Percentiles rank a stretch among this genome's conserved stretches.
phyloP scores from a whole-genome alignment of 2,888 invertebrate genomes.

The Pyrrhia umbra region DNA sequence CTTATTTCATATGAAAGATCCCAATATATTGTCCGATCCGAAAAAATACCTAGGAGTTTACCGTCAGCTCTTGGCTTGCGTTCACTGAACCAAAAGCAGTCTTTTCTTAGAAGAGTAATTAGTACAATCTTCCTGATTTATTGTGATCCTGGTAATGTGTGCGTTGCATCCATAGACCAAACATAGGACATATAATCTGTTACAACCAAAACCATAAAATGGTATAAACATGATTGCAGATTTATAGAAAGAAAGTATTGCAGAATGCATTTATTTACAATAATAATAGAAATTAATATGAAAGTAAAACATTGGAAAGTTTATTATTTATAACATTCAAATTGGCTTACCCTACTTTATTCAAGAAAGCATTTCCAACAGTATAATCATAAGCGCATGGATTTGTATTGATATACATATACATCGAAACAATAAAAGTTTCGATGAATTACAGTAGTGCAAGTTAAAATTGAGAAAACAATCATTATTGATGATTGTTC shows the following conservation, averaged over 20 bases:
- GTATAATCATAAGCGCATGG: conserved; percentile 38
- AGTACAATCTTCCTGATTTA: too few relatives aligned
- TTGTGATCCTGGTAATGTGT: too few relatives aligned
- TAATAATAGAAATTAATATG: conserved; percentile 45
- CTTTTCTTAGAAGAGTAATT: too few relatives aligned
- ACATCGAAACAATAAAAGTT: conserved; percentile 23
- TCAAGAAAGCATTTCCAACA: conserved; percentile 38
- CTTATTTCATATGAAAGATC: too few relatives aligned
- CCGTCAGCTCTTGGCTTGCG: too few relatives aligned
- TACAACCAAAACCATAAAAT: not conserved
- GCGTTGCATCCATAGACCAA: too few relatives aligned
- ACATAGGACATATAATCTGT: too few relatives aligned
- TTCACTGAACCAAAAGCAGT: too few relatives aligned
- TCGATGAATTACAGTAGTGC: conserved; percentile 1
- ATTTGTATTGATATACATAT: conserved; percentile 9
- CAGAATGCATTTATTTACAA: conserved; percentile 35
- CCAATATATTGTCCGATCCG: too few relatives aligned
- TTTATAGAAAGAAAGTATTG: conserved; percentile 26
- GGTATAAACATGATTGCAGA: not conserved
- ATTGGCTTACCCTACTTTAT: conserved; percentile 39
- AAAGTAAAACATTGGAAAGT: conserved; percentile 58
- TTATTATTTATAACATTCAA: conserved; percentile 28
- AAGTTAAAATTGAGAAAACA: not conserved
- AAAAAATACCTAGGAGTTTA: too few relatives aligned
- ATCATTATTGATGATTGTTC: not conserved